Evolutionary conservation across 2,888 invertebrate species (phyloP), one percentile per base, ranked within the genome.

Genomic region (Lathronympha strigana): DNA sequence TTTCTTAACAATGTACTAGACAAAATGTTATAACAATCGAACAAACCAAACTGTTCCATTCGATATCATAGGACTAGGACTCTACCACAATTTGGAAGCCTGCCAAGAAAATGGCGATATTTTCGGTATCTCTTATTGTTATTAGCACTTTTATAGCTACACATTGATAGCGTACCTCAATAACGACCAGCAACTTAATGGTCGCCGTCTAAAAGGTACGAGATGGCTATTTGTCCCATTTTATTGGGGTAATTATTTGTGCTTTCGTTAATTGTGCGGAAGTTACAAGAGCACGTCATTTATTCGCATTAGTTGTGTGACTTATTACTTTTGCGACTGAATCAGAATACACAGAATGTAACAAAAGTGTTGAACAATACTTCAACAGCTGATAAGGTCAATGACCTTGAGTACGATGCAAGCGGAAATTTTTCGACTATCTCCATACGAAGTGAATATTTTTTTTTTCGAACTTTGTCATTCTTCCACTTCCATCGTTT

Each of bases 61-160:
- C 25, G 43, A 71, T 66, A 67, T 67, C 57, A 62, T 58, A 64
- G 50, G 40, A 53, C 67, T 67, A 67, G 69, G 57, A 47, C 60
- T 55, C 67, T 67, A 63, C 40, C 23, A 57, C 66, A 63, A 62
- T 71, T 79, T 81, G 82, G 79, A 77, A 68, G 50, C 43, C 38
- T 31, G 73, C 81, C 80, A 81, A 76, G 50, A 38, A 70, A 70
- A 58, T 63, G 50, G 66, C 51, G 63, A 69, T 73, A 71, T 76
- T 76, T 77, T 73, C 68, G 68, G 68, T 69, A 70, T 76, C 69
- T 77, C 53, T 72, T 71, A 75, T 72, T 72, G 73, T 75, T 76
- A 73, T 75, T 73, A 68, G 69, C 63, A 36, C 66, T 71, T 75
- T 77, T 74, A 73, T 71, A 38, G 50, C 23, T 21, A 63, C 57